A percentile compares a stretch with the other conserved stretches of the same genome.
phyloP scores from a whole-genome alignment of 2,797 vertebrate genomes.

The Danio aesculapii region DNA sequence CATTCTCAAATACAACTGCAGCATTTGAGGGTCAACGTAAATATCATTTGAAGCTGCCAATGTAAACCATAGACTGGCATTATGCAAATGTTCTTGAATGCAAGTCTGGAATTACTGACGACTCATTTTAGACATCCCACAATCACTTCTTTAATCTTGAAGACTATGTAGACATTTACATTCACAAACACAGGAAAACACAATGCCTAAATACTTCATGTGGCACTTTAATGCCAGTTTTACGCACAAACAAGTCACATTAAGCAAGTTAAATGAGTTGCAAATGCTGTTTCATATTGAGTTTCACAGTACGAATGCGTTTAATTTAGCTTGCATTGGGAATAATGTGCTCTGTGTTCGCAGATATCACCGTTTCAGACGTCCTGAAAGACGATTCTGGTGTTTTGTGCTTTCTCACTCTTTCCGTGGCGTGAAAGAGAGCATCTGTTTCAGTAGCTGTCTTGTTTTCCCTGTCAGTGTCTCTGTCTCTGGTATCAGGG shows the following conservation, averaged over 20 bases:
- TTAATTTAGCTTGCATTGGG: neutral
- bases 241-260: neutral
- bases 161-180: too few species aligned
- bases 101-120: too few species aligned
- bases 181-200: too few species aligned
- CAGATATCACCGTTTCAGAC: neutral
- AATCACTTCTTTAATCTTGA: too few species aligned
- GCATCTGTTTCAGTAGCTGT: conserved; percentile 43
- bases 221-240: neutral
- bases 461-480: conserved; percentile 18
- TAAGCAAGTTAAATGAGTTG: neutral
- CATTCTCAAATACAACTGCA: too few species aligned
- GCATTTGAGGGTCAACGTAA: too few species aligned
- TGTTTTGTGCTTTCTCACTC: conserved; percentile 30
- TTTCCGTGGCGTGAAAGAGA: conserved; percentile 27
- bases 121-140: too few species aligned
- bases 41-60: too few species aligned
- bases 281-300: neutral
- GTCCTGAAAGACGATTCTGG: conserved; percentile 2
- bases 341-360: neutral
- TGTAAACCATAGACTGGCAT: too few species aligned
- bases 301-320: neutral
- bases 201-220: too few species aligned
- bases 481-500: conserved; percentile 12
- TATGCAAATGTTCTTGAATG: too few species aligned